These are phyloP conservation scores for Leptopilina clavipes DNA, from an alignment of 1,140 invertebrate genomes.

Conservation along the genomic window DNA sequence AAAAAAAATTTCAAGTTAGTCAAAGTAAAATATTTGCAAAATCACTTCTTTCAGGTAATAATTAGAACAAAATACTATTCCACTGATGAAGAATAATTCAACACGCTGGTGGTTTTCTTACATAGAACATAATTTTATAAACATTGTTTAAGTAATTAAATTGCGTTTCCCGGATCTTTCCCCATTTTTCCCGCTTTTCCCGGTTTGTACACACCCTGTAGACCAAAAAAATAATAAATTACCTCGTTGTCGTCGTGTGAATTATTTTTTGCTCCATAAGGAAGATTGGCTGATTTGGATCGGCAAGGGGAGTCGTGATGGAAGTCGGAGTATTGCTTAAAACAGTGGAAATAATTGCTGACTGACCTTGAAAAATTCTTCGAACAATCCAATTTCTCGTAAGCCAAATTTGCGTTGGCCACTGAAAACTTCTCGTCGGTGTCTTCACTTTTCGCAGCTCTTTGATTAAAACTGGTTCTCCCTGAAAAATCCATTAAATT, in stretches of 20 bases:
- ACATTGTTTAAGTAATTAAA: too few relatives aligned
- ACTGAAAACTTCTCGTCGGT: constrained; percentile 89
- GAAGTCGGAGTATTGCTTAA: constrained; percentile 86
- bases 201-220: too few relatives aligned
- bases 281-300: constrained; percentile 90
- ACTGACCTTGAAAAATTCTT: constrained; percentile 87
- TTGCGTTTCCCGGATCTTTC: too few relatives aligned
- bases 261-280: constrained; percentile 84
- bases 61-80: too few relatives aligned
- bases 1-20: too few relatives aligned
- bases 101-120: too few relatives aligned
- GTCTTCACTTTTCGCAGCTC: constrained; percentile 90
- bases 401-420: constrained; percentile 92
- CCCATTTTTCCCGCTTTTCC: too few relatives aligned
- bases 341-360: constrained; percentile 91
- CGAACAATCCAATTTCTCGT: constrained; percentile 89
- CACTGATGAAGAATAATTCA: too few relatives aligned
- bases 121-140: too few relatives aligned
- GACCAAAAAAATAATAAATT: too few relatives aligned
- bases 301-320: constrained; percentile 90
- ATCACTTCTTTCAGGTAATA: too few relatives aligned
- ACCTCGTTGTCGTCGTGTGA: constrained; percentile 86
- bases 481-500: constrained; percentile 76
- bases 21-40: too few relatives aligned
- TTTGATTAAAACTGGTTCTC: constrained; percentile 88